Evolutionary conservation across 2,888 invertebrate genomes (phyloP).

Genomic region (Zaprionus lineosus): DNA sequence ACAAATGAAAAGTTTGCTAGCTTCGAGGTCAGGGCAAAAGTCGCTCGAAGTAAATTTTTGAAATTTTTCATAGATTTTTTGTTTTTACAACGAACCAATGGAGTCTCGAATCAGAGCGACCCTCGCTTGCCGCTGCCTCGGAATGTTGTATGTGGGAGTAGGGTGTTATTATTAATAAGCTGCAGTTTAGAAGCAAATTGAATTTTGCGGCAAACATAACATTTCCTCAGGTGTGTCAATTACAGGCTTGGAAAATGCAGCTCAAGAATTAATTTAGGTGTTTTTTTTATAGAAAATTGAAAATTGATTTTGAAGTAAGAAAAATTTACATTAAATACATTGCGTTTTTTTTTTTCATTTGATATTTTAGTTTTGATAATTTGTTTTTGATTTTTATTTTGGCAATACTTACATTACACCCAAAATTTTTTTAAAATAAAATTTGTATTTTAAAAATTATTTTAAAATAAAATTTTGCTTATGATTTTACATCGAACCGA

Average conservation of each 20-base stretch:
- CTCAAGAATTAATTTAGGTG: conserved; percentile 7
- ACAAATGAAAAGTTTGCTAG: neutral
- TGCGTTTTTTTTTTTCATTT: conserved; percentile 40
- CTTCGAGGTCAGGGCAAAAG: conserved; percentile 26
- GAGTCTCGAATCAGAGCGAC: conserved; percentile 2
- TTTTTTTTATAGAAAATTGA: conserved; percentile 28
- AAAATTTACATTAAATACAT: conserved; percentile 67
- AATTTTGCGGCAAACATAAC: conserved; percentile 1
- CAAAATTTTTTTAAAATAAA: conserved; percentile 83
- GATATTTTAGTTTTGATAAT: conserved; percentile 5
- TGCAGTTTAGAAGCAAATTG: conserved; percentile 37
- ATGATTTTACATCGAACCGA: conserved; percentile 80
- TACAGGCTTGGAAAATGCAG: conserved; percentile 28
- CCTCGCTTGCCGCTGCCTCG: conserved; percentile 29
- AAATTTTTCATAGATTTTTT: neutral
- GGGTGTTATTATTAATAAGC: conserved; percentile 9
- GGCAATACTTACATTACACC: conserved; percentile 82
- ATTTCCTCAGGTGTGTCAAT: conserved; percentile 27
- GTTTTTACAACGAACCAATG: too few relatives aligned
- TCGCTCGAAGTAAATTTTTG: conserved; percentile 11
- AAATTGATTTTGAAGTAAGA: conserved; percentile 34
- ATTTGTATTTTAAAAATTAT: conserved; percentile 82
- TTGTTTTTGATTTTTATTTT: conserved; percentile 40
- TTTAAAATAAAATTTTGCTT: conserved; percentile 82
- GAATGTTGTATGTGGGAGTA: too few relatives aligned